A percentile compares a stretch with the other conserved stretches of the same genome.
Evolutionary conservation across 2,888 invertebrate species (phyloP).

Genomic region (Heteromyza rotundicornis): DNA sequence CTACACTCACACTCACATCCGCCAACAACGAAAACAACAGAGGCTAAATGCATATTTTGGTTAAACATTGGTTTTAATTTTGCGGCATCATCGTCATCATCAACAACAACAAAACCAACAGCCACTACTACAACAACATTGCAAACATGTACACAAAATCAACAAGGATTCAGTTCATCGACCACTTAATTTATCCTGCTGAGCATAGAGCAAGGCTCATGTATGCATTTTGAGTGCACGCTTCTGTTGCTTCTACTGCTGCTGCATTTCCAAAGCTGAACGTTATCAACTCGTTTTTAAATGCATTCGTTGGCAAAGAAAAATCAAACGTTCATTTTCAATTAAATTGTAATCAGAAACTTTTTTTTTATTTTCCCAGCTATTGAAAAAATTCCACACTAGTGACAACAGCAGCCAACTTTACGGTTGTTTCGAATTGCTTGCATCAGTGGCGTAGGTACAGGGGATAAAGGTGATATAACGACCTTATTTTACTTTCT

Average conservation of each 20-base stretch:
- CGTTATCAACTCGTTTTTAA: too few species aligned
- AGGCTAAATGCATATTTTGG: constrained; percentile 56
- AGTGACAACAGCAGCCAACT: neutral
- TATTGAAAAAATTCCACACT: neutral
- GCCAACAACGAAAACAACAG: constrained; percentile 16
- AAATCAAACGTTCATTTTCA: too few species aligned
- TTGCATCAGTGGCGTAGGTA: too few species aligned
- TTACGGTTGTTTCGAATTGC: neutral
- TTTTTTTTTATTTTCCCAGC: neutral
- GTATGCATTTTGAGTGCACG: constrained; percentile 33
- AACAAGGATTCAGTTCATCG: constrained; percentile 59
- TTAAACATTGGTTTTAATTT: constrained; percentile 56
- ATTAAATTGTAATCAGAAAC: constrained; percentile 38
- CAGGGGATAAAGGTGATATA: too few species aligned
- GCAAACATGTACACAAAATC: constrained; percentile 45
- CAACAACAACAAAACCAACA: neutral
- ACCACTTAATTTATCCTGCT: constrained; percentile 58
- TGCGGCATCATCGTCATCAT: constrained; percentile 45
- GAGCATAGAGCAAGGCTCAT: constrained; percentile 51
- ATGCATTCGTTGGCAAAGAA: constrained; percentile 22
- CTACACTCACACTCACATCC: neutral
- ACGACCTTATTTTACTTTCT: too few species aligned
- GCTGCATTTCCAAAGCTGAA: constrained; percentile 45
- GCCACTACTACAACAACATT: constrained; percentile 7
- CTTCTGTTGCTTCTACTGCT: neutral